Evolutionary conservation across 2,113 vertebrate species (phyloP).

Genomic region (Muscicapa adusta): DNA sequence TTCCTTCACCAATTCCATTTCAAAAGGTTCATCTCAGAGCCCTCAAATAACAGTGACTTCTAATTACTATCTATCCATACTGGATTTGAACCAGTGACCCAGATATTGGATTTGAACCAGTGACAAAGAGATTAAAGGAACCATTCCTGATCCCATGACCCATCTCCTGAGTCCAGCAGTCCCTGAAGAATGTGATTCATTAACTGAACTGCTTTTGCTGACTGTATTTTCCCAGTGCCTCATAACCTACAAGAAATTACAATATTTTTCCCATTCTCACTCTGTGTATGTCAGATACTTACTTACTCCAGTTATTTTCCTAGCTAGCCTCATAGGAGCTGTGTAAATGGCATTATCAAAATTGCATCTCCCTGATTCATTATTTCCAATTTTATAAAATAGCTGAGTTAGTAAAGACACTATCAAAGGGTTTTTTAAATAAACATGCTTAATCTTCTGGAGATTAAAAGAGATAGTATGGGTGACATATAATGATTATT

Average conservation of each 20-base stretch:
- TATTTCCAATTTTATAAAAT: conserved; percentile 51
- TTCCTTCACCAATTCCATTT: background rate
- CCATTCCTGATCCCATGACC: background rate
- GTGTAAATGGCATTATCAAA: conserved; percentile 44
- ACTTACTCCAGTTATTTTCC: background rate
- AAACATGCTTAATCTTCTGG: conserved; percentile 59
- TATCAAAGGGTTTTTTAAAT: conserved; percentile 63
- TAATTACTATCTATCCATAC: background rate
- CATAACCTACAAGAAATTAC: conserved; percentile 47
- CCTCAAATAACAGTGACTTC: background rate
- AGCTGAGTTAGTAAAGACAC: conserved; percentile 47
- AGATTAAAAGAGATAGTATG: conserved; percentile 61
- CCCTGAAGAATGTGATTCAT: conserved; percentile 34
- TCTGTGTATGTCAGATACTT: conserved; percentile 23
- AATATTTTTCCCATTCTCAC: conserved; percentile 42
- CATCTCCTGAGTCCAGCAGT: background rate
- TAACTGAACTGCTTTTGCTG: conserved; percentile 46
- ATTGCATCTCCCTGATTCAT: conserved; percentile 42
- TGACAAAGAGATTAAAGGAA: conserved; percentile 15
- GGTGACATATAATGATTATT: conserved; percentile 31
- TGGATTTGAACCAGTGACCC: background rate
- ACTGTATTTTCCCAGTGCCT: conserved; percentile 32
- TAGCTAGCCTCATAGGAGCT: conserved; percentile 22
- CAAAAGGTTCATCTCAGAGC: background rate
- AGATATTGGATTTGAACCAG: background rate